Evolutionary conservation across 2,113 vertebrate species (phyloP).

Genomic region (Poecilia latipinna): DNA sequence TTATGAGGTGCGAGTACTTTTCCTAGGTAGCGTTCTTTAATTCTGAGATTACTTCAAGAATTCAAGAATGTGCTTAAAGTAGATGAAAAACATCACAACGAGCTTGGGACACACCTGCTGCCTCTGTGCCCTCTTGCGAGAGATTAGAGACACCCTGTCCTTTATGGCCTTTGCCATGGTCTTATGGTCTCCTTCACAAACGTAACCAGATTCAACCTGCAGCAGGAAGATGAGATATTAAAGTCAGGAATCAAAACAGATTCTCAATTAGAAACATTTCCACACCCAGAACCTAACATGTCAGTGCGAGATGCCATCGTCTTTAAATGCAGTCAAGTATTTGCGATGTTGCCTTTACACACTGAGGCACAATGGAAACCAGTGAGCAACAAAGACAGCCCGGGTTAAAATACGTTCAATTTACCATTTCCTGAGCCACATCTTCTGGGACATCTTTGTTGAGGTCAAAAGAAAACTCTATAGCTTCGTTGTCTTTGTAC

Average conservation of each 20-base stretch:
- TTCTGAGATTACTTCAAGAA: too few species aligned
- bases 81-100: background rate
- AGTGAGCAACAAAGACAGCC: background rate
- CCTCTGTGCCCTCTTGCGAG: conserved; percentile 93
- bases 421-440: conserved; percentile 98
- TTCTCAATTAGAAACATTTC: background rate
- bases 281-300: background rate
- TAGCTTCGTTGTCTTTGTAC: conserved; percentile 98
- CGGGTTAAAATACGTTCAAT: background rate
- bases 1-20: too few species aligned
- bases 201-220: conserved; percentile 96
- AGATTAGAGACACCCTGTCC: conserved; percentile 95
- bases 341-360: background rate
- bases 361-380: background rate
- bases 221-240: conserved; percentile 1
- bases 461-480: conserved; percentile 98
- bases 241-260: background rate
- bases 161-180: conserved; percentile 98
- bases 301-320: background rate
- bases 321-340: background rate
- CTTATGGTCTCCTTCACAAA: conserved; percentile 97
- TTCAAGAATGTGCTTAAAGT: background rate
- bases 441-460: conserved; percentile 95
- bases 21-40: too few species aligned
- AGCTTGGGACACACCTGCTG: conserved; percentile 79